These are phyloP conservation scores for Drosophila sp. DNA, from an alignment of 1,140 invertebrate genomes.

Conservation along the genomic window DNA sequence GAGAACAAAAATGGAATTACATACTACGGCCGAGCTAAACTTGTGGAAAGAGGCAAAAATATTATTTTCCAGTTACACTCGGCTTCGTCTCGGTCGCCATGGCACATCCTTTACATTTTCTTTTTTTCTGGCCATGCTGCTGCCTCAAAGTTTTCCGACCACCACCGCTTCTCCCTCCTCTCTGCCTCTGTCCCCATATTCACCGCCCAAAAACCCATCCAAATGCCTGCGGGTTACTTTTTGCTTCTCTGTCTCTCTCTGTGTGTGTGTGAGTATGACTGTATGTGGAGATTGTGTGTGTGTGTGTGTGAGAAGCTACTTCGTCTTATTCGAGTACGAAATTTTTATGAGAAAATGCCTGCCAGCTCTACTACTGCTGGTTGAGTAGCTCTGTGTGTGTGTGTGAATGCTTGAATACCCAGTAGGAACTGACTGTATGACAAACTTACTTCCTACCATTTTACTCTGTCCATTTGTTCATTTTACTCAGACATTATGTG, in stretches of 20 bases:
- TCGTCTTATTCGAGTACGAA: constrained; percentile 80
- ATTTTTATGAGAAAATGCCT: constrained; percentile 83
- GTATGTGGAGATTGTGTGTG: constrained; percentile 32
- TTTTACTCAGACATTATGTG: too few species aligned
- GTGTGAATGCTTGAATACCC: constrained; percentile 38
- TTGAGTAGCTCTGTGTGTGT: constrained; percentile 44
- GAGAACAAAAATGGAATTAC: constrained; percentile 52
- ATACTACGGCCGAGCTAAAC: constrained; percentile 33
- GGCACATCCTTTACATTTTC: constrained; percentile 80
- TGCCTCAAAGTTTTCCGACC: constrained; percentile 68
- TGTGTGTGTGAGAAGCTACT: constrained; percentile 58
- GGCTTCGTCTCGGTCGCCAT: constrained; percentile 70
- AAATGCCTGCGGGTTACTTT: constrained; percentile 77
- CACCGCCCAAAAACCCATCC: constrained; percentile 16
- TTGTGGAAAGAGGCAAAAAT: constrained; percentile 61
- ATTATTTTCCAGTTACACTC: constrained; percentile 83
- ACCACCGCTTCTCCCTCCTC: neutral
- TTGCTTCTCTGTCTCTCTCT: constrained; percentile 50
- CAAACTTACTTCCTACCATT: neutral
- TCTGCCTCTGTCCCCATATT: neutral
- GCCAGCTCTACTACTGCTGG: constrained; percentile 42
- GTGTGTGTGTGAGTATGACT: constrained; percentile 17
- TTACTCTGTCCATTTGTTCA: neutral
- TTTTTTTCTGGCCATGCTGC: constrained; percentile 57
- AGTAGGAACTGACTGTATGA: constrained; percentile 35